Evolutionary conservation across 1,140 invertebrate species (phyloP), one percentile per base, ranked within the genome.

Genomic region (Atopsyche davidsoni): DNA sequence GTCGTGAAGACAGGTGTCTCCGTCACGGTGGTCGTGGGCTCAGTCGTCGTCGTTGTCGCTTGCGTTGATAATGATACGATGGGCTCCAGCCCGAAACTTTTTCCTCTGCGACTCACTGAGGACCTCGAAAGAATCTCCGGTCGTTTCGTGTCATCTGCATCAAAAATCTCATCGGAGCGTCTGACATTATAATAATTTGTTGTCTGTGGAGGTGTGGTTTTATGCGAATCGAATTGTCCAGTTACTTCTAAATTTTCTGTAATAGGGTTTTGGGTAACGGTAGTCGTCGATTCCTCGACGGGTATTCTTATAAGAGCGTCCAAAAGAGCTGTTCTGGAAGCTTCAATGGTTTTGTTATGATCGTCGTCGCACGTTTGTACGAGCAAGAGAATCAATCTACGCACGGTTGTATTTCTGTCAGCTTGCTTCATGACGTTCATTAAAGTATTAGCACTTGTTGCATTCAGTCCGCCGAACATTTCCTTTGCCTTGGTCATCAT

Each of bases 371-470:
- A 87, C 42, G 85, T 85, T 55, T 80, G 85, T 9, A 89, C 85
- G 46, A 90, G 67, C 10, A 90, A 63, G 7, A 90, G 63, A 25
- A 90, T 81, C 11, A 90, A 64, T 38, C 85, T 78, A 45, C 83
- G 73, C 0, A 88, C 83, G 1, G 83, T 83, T 34, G 80, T 81
- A 62, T 88, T 88, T 46, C 77, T 80, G 58, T 84, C 81, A 2
- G 86, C 86, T 64, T 87, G 80, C 57, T 84, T 81, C 85, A 90
- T 89, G 4, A 87, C 82, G 48, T 80, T 79, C 75, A 85, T 84
- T 31, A 89, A 64, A 39, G 83, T 83, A 58, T 82, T 76, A 0
- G 82, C 79, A 55, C 84, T 84, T 1, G 83, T 79, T 23, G 80
- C 80, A 58, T 90, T 89, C 28, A 90, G 71, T 9, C 79, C 81